Base-by-base conservation (phyloP, 2,888 invertebrate genomes). In the Leucania comma region DNA sequence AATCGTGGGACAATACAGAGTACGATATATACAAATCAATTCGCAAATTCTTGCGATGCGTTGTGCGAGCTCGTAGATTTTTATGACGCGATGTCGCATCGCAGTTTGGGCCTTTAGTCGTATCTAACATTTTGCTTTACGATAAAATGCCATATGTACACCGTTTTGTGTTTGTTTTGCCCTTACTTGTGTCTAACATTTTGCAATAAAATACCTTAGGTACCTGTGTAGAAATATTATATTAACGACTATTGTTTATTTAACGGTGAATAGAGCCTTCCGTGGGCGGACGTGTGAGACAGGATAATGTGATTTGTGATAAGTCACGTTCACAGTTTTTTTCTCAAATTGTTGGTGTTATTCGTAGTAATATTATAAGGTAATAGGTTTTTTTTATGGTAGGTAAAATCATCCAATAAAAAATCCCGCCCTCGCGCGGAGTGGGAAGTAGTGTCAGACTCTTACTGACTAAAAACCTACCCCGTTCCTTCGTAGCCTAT, bases 261-360 rank as follows among this genome's bases (percentile, higher is more conserved):
- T 48, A 48, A n/a, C 12, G 22, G 32, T 22, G 42, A 68, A 46
- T 76, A 53, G 58, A 57, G 12, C n/a, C n/a, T 53, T 12, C n/a
- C 14, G 14, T 54, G 29, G 51, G 35, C 46, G 22, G 3, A 24
- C 24, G n/a, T 10, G 38, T 48, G 29, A 1, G 24, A 29, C 26
- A 77, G 51, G 46, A 26, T 54, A 71, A 48, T 54, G n/a, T 78
- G 29, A 77, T 77, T 32, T 26, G 24, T 38, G 48, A 22, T 67
- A 68, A 68, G 42, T 57, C 77, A 51, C 22, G 22, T 68, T 35
- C 56, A 68, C 8, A 46, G 2, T 24, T 32, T 38, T 75, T 32
- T 20, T 12, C 42, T 10, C 20, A 20, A 67, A 38, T 17, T 35
- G 20, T n/a, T 12, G n/a, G 26, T 48, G 24, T 24, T 26, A 38